Evolutionary conservation across 37 sponge, comb jelly and placozoan species (phyloP), one percentile per base, ranked within the genome.

Genomic region (Haliclona indistincta): DNA sequence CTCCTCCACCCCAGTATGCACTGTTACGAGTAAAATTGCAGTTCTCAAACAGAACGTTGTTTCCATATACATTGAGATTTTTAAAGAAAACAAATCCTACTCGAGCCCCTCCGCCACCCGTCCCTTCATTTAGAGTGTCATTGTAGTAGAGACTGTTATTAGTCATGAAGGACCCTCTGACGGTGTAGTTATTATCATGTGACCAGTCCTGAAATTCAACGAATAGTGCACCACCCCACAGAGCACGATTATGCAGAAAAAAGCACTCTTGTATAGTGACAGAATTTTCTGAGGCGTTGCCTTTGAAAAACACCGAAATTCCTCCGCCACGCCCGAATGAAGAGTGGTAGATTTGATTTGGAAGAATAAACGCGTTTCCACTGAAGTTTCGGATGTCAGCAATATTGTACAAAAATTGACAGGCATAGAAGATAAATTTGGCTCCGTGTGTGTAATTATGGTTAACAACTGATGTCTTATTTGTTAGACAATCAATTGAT

Each of bases 261-360:
- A 39, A 23, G 10, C 64, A 71, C 0, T 33, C n/a, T 33, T 49
- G n/a, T 37, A 78, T 53, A 13, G 44, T 66, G 11, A 66, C 45
- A 3, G 32, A 22, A 23, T 53, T 85, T 38, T 77, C 44, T 25
- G 2, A 25, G 29, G 91, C 76, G 8, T 67, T 55, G 0, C 83
- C 83, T 53, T 85, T 86, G 43, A 91, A 74, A 51, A 78, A 82
- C 3, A 86, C 38, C 0, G 87, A 86, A 0, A 91, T 26, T 0
- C 92, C 92, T 19, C 87, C 92, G 22, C 92, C 92, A 43, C 83
- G 67, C 0, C 92, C 92, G 62, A 91, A 86, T 55, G 87, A 73
- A 25, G 73, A 11, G 55, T 91, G 92, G 19, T 64, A 68, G 6
- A 3, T 1, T 1, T 19, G 28, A 20, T 75, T 62, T n/a, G 88